Evolutionary conservation across 1,140 invertebrate genomes (phyloP), one percentile per base, ranked within the genome.

Genomic region (Tetragonula clypearis): DNA sequence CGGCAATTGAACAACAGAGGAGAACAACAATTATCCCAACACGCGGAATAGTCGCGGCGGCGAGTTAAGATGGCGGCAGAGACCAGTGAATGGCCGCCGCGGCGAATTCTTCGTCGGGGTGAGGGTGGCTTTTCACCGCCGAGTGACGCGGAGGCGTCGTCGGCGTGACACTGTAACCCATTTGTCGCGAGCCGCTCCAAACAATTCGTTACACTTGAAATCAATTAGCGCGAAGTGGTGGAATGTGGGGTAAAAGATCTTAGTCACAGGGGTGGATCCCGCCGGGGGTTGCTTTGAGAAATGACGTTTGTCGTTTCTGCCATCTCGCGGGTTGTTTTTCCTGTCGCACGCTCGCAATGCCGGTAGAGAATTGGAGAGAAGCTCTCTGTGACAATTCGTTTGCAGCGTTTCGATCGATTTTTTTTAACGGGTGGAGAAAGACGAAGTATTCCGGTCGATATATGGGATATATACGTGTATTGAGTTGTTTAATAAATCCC

Each of bases 151-250:
- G 23, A 71, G 53, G 53, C 26, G 75, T 81, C 55, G 60, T 30
- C 56, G 58, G 78, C 79, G 86, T 88, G 84, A 81, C 71, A 8
- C 65, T 66, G 72, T 82, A 76, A 84, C 75, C 80, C 88, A 90
- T 90, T 90, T 90, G 87, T 89, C 49, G 72, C 89, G 87, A 79
- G 80, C 30, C 79, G 81, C 41, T 76, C 79, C 76, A 88, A 90
- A 88, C 89, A 88, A 90, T 90, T 90, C 87, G 90, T 90, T 90
- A 90, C 90, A 83, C 84, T 90, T 90, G 89, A 90, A 90, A 90
- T 90, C 90, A 90, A 90, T 90, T 90, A 90, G 89, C 84, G 62
- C 86, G 72, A 87, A 90, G 89, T 87, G 89, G 78, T 76, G 82
- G 89, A 87, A 90, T 90, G 89, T 90, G 89, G 89, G 89, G 88